These are phyloP conservation scores for Pimephales promelas DNA, from an alignment of 2,113 vertebrate species.

Conservation along the genomic window DNA sequence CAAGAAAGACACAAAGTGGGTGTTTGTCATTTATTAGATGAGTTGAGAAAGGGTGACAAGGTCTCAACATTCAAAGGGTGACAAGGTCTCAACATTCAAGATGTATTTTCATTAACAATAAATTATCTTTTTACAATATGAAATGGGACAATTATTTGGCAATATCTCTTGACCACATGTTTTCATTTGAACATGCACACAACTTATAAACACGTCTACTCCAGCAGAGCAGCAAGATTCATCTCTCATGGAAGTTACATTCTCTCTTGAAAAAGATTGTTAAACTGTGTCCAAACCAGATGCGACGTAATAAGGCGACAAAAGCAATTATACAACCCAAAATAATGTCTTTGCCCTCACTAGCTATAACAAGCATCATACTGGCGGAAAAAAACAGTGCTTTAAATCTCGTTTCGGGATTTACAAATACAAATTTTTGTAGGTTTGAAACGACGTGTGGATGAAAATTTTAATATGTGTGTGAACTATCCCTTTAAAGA, in stretches of 20 bases:
- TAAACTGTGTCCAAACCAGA: conserved; percentile 37
- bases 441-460: not conserved
- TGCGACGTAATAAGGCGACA: not conserved
- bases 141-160: conserved; percentile 59
- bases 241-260: conserved; percentile 6
- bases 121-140: conserved; percentile 73
- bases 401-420: not conserved
- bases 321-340: not conserved
- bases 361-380: not conserved
- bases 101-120: conserved; percentile 69
- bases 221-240: not conserved
- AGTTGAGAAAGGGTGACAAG: not conserved
- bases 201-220: conserved; percentile 25
- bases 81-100: conserved; percentile 36
- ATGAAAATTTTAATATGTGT: not conserved
- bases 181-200: conserved; percentile 35
- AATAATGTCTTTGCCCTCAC: not conserved
- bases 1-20: not conserved
- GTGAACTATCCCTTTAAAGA: not conserved
- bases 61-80: conserved; percentile 34
- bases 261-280: conserved; percentile 21
- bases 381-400: not conserved
- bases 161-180: conserved; percentile 51
- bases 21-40: conserved; percentile 14
- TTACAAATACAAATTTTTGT: not conserved